Evolutionary conservation across 2,888 invertebrate species (phyloP), one percentile per base, ranked within the genome.

Genomic region (Tetranychus piercei): DNA sequence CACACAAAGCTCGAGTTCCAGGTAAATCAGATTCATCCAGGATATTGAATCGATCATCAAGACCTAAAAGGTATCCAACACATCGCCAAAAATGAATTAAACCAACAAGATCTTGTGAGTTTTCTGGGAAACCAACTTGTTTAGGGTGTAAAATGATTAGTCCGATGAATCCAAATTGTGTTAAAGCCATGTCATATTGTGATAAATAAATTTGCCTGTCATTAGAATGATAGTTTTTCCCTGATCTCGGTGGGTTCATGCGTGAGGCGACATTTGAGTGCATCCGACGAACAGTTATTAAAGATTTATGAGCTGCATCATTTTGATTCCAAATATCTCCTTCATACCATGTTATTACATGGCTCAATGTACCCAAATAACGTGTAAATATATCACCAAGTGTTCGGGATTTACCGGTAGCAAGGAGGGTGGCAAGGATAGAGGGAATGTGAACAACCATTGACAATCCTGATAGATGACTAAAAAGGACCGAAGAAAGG

Each of bases 111-210:
- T 91, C 89, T 70, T 86, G 87, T 0, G 84, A 82, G 11, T 84
- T 85, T 4, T 85, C 82, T 9, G 85, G 81, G 18, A 92, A 83
- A 0, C 90, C 90, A 72, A 91, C 85, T 74, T 85, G 82, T 75
- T 87, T 85, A 0, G 86, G 85, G 75, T 83, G 83, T 75, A 89
- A 80, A 0, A 90, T 81, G 0, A 87, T 84, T 78, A 88, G 88
- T 0, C 92, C 93, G 80, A 93, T 86, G 81, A 94, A 94, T 4
- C 91, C 92, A 81, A 90, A 91, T 72, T 91, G 91, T 0, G 93
- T 92, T 11, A 93, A 81, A 0, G 89, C 89, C 86, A 94, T 87
- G 81, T 93, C 92, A 78, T 88, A 86, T 81, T 94, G 94, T 0
- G 88, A 88, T 64, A 92, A 88, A 65, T 85, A 75, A 1, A 77